Conservation (phyloP, 2,888 invertebrate genomes). For the Parasteatoda lunata region DNA sequence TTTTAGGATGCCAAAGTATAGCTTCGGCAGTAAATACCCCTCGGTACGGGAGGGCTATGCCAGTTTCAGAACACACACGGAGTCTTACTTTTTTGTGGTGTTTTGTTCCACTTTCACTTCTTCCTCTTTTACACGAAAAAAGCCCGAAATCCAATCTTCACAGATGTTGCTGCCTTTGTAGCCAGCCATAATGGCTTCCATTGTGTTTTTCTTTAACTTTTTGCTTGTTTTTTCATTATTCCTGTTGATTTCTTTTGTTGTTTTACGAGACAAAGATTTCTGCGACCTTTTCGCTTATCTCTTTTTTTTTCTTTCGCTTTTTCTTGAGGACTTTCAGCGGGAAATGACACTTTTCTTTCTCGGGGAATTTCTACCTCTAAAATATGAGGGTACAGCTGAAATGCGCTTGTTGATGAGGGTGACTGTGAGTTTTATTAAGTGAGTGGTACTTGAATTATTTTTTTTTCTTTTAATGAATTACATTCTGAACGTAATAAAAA, state of each 20-base stretch:
- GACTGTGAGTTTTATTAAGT: no score
- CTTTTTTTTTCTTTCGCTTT: neutral
- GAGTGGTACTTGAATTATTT: no score
- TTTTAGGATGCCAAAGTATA: slow-evolving; percentile 30
- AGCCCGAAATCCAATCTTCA: slow-evolving; percentile 47
- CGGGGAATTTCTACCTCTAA: no score
- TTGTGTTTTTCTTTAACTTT: slow-evolving; percentile 14
- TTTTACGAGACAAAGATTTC: slow-evolving; percentile 24
- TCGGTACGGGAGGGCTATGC: neutral
- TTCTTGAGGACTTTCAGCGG: neutral
- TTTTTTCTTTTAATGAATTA: no score
- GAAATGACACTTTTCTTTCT: no score
- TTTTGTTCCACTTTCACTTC: neutral
- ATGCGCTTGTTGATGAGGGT: no score
- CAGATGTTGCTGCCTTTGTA: slow-evolving; percentile 48
- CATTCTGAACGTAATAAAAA: no score
- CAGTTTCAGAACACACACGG: neutral
- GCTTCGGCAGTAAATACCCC: slow-evolving; percentile 25
- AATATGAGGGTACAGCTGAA: no score
- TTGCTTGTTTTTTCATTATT: slow-evolving; percentile 18
- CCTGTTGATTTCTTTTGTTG: slow-evolving; percentile 31
- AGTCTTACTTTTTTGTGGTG: neutral
- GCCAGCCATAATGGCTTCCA: slow-evolving; percentile 37
- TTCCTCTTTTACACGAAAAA: slow-evolving; percentile 8
- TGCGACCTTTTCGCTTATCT: slow-evolving; percentile 9